Evolutionary conservation across 2,113 vertebrate species (phyloP).

Genomic region (Antechinus flavipes): DNA sequence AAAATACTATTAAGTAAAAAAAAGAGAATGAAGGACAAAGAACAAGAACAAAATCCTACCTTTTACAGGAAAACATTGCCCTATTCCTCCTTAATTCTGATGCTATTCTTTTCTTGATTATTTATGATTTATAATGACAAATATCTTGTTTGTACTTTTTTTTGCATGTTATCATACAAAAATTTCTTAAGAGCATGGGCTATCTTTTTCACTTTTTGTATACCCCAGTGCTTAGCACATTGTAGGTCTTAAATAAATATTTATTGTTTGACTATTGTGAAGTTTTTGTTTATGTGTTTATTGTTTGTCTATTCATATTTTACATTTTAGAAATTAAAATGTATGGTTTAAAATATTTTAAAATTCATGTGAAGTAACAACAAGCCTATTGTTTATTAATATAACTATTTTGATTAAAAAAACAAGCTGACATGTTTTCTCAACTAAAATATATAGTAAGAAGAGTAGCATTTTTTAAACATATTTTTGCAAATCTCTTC

Average conservation of each 20-base stretch:
- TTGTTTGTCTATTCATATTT: neutral
- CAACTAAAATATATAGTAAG: neutral
- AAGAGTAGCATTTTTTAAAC: neutral
- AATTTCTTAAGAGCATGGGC: neutral
- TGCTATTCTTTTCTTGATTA: neutral
- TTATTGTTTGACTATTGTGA: neutral
- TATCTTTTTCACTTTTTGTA: neutral
- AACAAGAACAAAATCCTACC: too few relatives aligned
- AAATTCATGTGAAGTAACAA: neutral
- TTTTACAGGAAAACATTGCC: neutral
- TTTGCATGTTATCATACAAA: neutral
- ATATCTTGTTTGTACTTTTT: neutral
- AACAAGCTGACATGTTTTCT: neutral
- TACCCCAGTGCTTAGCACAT: neutral
- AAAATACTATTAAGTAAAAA: too few relatives aligned
- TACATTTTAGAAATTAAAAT: neutral
- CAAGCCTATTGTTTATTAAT: neutral
- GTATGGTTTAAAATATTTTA: neutral
- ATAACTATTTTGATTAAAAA: neutral
- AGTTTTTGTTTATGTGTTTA: neutral
- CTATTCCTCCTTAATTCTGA: neutral
- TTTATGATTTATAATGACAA: neutral
- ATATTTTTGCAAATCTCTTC: neutral
- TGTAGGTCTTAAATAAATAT: neutral
- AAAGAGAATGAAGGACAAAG: too few relatives aligned